phyloP scores from a whole-genome alignment of 2,797 vertebrate genomes.

The Apogon hyalosoma region DNA sequence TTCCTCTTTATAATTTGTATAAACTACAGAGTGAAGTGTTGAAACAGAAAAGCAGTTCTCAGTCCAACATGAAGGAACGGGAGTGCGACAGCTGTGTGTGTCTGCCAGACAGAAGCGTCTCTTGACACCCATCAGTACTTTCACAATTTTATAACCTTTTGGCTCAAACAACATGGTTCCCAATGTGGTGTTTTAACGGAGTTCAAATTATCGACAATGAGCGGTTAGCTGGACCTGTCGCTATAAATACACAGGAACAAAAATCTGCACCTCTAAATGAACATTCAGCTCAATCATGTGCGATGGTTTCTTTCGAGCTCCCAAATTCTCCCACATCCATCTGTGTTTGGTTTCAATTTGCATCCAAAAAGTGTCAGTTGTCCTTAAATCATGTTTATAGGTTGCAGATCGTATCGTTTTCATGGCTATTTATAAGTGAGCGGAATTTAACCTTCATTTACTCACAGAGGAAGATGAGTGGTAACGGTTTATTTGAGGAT shows the following conservation, averaged over 20 bases:
- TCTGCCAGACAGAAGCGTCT: slow-evolving; percentile 18
- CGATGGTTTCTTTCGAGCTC: slow-evolving; percentile 33
- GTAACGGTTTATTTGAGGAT: slow-evolving; percentile 29
- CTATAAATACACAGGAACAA: slow-evolving; percentile 32
- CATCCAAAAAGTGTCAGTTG: slow-evolving; percentile 28
- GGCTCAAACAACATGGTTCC: slow-evolving; percentile 18
- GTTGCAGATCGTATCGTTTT: slow-evolving; percentile 21
- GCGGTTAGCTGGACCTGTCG: slow-evolving; percentile 18
- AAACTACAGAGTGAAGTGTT: not conserved
- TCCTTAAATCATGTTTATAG: slow-evolving; percentile 23
- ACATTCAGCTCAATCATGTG: slow-evolving; percentile 31
- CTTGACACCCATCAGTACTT: slow-evolving; percentile 2
- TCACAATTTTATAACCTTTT: slow-evolving; percentile 26
- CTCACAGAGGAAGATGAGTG: slow-evolving; percentile 35
- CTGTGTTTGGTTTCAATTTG: slow-evolving; percentile 28
- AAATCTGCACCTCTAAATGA: slow-evolving; percentile 39
- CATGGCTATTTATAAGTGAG: slow-evolving; percentile 12
- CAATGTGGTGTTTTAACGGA: slow-evolving; percentile 12
- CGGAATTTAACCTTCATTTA: slow-evolving; percentile 18
- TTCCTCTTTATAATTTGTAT: not conserved
- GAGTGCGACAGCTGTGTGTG: not conserved
- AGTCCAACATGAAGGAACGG: not conserved
- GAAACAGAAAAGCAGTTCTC: slow-evolving; percentile 16
- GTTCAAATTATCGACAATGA: slow-evolving; percentile 22
- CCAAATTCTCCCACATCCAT: slow-evolving; percentile 57